Evolutionary conservation across 2,888 invertebrate genomes (phyloP), one percentile per base, ranked within the genome.

Genomic region (Exocentrus adspersus): DNA sequence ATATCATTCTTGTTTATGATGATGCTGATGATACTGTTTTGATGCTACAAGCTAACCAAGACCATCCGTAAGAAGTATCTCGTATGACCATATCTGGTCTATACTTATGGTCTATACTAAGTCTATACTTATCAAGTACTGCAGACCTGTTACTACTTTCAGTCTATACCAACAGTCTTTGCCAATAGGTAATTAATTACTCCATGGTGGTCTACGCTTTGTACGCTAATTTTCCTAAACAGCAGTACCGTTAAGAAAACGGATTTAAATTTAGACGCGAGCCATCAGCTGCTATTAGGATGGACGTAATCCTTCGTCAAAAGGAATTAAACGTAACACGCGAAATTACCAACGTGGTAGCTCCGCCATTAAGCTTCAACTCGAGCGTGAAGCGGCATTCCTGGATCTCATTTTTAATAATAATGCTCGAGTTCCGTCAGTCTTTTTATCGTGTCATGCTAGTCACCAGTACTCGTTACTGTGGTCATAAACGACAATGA

Each of bases 401-500:
- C 51, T n/a, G 17, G 30, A 19, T 10, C 37, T 19, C 51, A 32
- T 32, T 19, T 30, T 51, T 51, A 51, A 51, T 51, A 51, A 51
- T 51, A 51, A 51, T 48, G 14, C 24, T 21, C 10, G 14, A 51
- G n/a, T 51, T 17, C 37, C 37, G n/a, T n/a, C n/a, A 12, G 30
- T 51, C 51, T 51, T 51, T 51, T 51, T 51, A 32, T 19, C 32
- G 51, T 19, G 48, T 48, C 24, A 3, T 24, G 14, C 24, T 21
- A 37, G 17, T n/a, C 51, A 51, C 51, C 20, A 43, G 28, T 9
- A 43, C 42, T 57, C 45, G 24, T 46, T 46, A 20, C 57, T 12
- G 16, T 12, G 20, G 53, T 41, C 57, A 51, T 56, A 60, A 64
- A 60, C 56, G 64, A 64, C 61, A 63, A 63, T 63, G 66, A 66